Evolutionary conservation across 2,888 invertebrate species (phyloP).

Genomic region (Eueremaeus valkanovi): DNA sequence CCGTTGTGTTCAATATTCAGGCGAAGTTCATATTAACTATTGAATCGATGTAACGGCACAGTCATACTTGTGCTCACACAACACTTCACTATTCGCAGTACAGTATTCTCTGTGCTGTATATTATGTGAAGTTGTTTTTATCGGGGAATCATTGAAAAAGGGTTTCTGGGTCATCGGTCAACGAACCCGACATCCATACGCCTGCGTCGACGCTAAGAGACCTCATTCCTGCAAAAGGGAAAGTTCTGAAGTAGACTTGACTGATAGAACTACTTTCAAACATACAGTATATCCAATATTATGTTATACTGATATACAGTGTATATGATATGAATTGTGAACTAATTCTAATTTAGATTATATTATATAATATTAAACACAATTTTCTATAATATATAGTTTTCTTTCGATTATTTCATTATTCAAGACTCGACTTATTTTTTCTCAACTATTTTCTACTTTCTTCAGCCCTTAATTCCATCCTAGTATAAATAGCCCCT

Average conservation of each 20-base stretch:
- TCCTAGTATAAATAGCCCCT: too few relatives aligned
- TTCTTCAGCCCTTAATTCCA: too few relatives aligned
- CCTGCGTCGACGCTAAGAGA: constrained; percentile 16
- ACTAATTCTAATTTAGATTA: constrained; percentile 1
- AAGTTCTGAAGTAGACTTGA: constrained; percentile 36
- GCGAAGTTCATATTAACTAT: constrained; percentile 31
- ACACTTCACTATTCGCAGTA: too few relatives aligned
- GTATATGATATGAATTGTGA: background rate
- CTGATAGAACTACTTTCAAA: constrained; percentile 32
- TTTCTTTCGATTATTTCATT: too few relatives aligned
- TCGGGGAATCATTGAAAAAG: constrained; percentile 19
- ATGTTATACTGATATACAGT: too few relatives aligned
- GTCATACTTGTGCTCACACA: too few relatives aligned
- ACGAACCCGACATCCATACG: background rate
- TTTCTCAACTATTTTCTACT: too few relatives aligned
- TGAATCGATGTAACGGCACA: constrained; percentile 29
- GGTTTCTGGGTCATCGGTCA: constrained; percentile 37
- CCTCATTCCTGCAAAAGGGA: constrained; percentile 27
- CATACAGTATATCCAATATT: too few relatives aligned
- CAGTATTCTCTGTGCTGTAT: background rate
- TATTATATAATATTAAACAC: too few relatives aligned
- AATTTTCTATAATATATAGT: background rate
- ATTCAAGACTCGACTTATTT: background rate
- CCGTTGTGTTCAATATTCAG: constrained; percentile 31
- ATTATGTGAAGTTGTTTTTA: constrained; percentile 12